phyloP scores from a whole-genome alignment of 2,888 invertebrate genomes.

The Deilephila porcellus region DNA sequence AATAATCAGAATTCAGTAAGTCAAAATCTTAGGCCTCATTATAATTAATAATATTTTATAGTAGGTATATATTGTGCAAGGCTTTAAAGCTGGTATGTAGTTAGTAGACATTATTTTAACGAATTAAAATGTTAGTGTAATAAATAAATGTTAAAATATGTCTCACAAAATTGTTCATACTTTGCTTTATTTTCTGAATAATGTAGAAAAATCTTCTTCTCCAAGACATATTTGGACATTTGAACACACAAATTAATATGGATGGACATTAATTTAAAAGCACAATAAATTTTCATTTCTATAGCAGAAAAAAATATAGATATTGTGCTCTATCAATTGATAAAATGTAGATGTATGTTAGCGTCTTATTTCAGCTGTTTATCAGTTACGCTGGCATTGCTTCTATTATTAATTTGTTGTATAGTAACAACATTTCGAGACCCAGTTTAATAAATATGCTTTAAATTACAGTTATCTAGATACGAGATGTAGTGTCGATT shows the following conservation, averaged over 20 bases:
- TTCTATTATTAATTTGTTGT: neutral
- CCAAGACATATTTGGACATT: neutral
- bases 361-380: neutral
- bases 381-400: slow-evolving; percentile 16
- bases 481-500: no score
- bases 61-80: slow-evolving; percentile 1
- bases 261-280: neutral
- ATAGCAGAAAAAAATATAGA: neutral
- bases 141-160: neutral
- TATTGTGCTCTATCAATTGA: neutral
- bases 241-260: neutral
- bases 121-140: neutral
- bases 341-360: neutral
- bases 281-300: neutral
- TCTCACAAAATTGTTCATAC: no score
- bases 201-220: neutral
- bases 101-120: slow-evolving; percentile 10
- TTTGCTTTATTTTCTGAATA: no score
- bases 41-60: slow-evolving; percentile 9
- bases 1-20: neutral
- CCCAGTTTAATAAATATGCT: no score
- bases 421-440: no score
- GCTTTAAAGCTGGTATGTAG: slow-evolving; percentile 5
- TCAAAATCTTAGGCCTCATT: slow-evolving; percentile 1
- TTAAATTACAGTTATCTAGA: no score